A percentile compares a stretch with the other conserved stretches of the same genome.
Evolutionary conservation across 2,797 vertebrate species (phyloP).

Genomic region (Micropoecilia bifurca): DNA sequence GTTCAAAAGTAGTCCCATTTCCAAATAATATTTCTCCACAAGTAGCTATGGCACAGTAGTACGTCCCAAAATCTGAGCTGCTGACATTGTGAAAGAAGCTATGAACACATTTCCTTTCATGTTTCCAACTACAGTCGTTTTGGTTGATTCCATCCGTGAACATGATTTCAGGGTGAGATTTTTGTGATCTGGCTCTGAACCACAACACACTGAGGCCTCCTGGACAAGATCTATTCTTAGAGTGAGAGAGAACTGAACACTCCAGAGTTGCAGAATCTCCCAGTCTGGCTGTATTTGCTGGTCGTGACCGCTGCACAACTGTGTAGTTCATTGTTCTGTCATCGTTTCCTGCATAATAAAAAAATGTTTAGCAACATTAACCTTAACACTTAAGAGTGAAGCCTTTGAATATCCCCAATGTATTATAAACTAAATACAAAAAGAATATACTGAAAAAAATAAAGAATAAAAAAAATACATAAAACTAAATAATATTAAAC

Average conservation of each 20-base stretch:
- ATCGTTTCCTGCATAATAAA: background rate
- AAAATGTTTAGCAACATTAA: background rate
- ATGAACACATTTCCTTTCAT: background rate
- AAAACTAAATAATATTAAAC: too few species aligned
- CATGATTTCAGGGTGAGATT: background rate
- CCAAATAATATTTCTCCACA: too few species aligned
- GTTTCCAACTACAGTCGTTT: background rate
- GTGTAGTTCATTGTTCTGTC: background rate
- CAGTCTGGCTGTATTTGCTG: background rate
- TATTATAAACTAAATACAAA: background rate
- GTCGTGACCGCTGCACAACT: background rate
- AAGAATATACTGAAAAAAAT: background rate
- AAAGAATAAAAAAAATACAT: too few species aligned
- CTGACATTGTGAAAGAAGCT: background rate
- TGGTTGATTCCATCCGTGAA: background rate
- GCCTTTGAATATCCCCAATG: background rate
- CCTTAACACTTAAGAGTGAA: background rate
- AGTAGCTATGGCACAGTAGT: too few species aligned
- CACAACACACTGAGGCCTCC: background rate
- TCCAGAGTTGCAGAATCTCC: background rate
- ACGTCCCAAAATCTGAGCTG: background rate
- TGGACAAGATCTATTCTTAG: background rate
- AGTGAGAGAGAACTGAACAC: constrained; percentile 2
- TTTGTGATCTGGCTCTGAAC: background rate
- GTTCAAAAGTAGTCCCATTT: background rate